These are phyloP conservation scores for Halichondria panicea DNA, from an alignment of 37 sponge, comb jelly and placozoan genomes.

Conservation along the genomic window DNA sequence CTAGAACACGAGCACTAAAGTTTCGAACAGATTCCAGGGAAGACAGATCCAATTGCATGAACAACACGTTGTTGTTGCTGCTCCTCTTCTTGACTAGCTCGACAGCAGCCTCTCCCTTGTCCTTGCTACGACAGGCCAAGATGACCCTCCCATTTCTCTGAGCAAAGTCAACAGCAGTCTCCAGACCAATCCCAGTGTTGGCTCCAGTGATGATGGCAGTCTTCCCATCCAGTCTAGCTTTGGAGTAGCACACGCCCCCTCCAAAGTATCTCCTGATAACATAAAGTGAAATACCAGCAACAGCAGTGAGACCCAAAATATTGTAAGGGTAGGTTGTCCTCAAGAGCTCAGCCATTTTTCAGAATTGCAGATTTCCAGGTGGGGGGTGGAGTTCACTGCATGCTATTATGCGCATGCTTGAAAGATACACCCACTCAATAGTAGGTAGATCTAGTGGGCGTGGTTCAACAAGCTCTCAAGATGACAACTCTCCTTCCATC, in stretches of 20 bases:
- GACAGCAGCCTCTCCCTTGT: conserved; percentile 64
- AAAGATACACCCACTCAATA: no score
- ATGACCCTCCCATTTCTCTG: conserved; percentile 76
- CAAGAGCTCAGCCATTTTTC: no score
- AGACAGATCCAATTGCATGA: conserved; percentile 70
- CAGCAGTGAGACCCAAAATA: background rate
- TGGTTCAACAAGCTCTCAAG: no score
- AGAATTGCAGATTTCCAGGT: no score
- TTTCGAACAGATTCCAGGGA: conserved; percentile 67
- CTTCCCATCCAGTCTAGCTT: conserved; percentile 67
- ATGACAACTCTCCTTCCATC: no score
- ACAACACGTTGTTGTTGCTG: conserved; percentile 41
- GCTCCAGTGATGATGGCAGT: conserved; percentile 87
- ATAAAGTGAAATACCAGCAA: background rate
- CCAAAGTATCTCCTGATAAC: background rate
- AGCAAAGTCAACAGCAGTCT: conserved; percentile 80
- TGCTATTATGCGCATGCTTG: no score
- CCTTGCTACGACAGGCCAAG: conserved; percentile 74
- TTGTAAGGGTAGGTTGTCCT: conserved; percentile 1
- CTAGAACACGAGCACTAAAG: conserved; percentile 60
- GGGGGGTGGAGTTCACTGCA: no score
- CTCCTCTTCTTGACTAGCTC: conserved; percentile 36
- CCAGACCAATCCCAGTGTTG: conserved; percentile 84
- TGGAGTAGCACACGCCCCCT: conserved; percentile 62
- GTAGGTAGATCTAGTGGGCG: no score